A percentile compares a stretch with the other conserved stretches of the same genome.
phyloP scores from a whole-genome alignment of 1,140 invertebrate species.

The Drosophila repletoides region DNA sequence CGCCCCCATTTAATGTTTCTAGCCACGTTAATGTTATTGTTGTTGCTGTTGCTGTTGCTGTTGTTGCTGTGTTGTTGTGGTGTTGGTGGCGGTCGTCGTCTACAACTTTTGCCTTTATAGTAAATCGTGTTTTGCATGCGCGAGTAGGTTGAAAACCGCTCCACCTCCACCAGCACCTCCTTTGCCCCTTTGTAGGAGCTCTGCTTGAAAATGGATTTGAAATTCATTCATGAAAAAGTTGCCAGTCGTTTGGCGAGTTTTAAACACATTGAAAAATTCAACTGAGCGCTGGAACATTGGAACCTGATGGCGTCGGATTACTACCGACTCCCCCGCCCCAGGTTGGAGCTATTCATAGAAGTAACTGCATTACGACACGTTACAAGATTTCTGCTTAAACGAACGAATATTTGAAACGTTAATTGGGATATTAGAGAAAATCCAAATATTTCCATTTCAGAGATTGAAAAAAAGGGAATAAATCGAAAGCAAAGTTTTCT shows the following conservation, averaged over 20 bases:
- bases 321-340: too few relatives aligned
- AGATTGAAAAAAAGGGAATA: too few relatives aligned
- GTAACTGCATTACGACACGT: slow-evolving; percentile 66
- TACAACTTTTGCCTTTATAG: slow-evolving; percentile 76
- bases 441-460: not conserved
- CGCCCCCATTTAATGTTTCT: slow-evolving; percentile 12
- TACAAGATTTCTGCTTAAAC: slow-evolving; percentile 48
- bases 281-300: too few relatives aligned
- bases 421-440: slow-evolving; percentile 54
- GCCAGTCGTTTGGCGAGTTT: slow-evolving; percentile 65
- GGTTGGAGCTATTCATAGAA: slow-evolving; percentile 23
- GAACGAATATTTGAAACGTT: slow-evolving; percentile 32
- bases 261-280: too few relatives aligned
- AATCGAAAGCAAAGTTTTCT: too few relatives aligned
- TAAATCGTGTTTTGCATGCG: slow-evolving; percentile 80
- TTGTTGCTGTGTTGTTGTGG: slow-evolving; percentile 14
- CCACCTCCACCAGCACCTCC: not conserved
- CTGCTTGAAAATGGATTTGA: slow-evolving; percentile 41
- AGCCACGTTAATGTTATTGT: slow-evolving; percentile 40
- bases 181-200: slow-evolving; percentile 40
- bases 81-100: slow-evolving; percentile 26
- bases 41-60: slow-evolving; percentile 17
- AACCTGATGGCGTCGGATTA: slow-evolving; percentile 22
- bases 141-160: slow-evolving; percentile 57
- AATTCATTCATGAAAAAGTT: slow-evolving; percentile 72